Evolutionary conservation across 2,888 invertebrate genomes (phyloP).

Genomic region (Polydrusus cervinus): DNA sequence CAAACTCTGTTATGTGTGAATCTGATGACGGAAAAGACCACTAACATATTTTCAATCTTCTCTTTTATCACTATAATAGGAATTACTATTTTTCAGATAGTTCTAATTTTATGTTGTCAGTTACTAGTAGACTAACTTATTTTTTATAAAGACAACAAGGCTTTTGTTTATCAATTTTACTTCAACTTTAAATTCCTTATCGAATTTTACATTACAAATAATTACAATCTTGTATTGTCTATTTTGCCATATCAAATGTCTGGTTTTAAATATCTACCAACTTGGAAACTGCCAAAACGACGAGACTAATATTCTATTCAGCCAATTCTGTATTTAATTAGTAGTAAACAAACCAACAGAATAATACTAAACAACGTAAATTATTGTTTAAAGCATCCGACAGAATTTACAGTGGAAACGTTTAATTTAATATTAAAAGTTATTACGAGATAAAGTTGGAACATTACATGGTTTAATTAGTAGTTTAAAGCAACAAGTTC

Average conservation of each 20-base stretch:
- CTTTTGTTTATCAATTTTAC: too few species aligned
- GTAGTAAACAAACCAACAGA: constrained; percentile 1
- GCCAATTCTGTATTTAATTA: constrained; percentile 3
- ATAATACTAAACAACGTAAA: constrained; percentile 4
- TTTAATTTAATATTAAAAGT: constrained; percentile 18
- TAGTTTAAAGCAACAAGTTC: constrained; percentile 8
- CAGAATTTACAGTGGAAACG: neutral
- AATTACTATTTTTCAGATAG: too few species aligned
- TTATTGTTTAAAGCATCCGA: constrained; percentile 13
- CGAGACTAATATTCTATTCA: neutral
- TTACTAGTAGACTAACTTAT: too few species aligned
- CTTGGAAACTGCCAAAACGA: neutral
- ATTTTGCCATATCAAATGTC: neutral
- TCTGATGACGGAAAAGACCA: too few species aligned
- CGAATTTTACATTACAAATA: too few species aligned
- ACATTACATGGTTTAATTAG: constrained; percentile 10
- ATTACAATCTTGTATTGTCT: neutral
- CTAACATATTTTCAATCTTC: too few species aligned
- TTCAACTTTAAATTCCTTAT: too few species aligned
- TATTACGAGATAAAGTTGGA: constrained; percentile 13
- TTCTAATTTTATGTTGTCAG: too few species aligned
- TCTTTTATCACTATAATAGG: too few species aligned
- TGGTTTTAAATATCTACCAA: neutral
- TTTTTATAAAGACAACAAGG: too few species aligned
- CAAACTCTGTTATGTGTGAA: too few species aligned